Percentiles rank a stretch among this genome's conserved stretches.
phyloP scores from a whole-genome alignment of 2,797 vertebrate genomes.

The Clarias fuscus region DNA sequence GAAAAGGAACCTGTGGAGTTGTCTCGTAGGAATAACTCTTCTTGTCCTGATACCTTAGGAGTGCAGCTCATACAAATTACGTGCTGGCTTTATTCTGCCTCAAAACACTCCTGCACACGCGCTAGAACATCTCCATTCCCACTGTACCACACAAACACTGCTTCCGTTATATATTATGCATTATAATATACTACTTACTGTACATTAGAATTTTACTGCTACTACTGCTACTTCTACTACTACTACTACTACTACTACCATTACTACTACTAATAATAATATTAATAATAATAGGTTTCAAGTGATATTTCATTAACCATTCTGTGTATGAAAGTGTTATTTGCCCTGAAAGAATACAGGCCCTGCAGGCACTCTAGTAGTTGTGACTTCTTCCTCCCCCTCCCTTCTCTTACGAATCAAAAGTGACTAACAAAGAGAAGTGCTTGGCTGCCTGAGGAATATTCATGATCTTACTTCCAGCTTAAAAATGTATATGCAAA shows the following conservation, averaged over 20 bases:
- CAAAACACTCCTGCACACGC: slow-evolving; percentile 16
- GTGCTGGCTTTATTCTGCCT: slow-evolving; percentile 19
- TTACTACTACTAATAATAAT: not conserved
- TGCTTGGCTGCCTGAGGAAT: slow-evolving; percentile 62
- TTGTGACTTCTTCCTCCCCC: slow-evolving; percentile 53
- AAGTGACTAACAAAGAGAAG: slow-evolving; percentile 58
- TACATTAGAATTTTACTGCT: not conserved
- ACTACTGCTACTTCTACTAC: too few species aligned
- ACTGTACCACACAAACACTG: not conserved
- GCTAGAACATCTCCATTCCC: slow-evolving; percentile 2
- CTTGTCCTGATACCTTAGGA: slow-evolving; percentile 33
- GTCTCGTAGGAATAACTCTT: slow-evolving; percentile 37
- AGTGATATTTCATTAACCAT: not conserved
- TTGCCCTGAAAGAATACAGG: slow-evolving; percentile 73
- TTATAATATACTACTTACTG: not conserved
- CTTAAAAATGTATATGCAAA: slow-evolving; percentile 87
- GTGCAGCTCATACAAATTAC: slow-evolving; percentile 17
- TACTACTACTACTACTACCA: too few species aligned
- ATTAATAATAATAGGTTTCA: not conserved
- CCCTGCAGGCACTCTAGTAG: slow-evolving; percentile 69
- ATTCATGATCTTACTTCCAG: slow-evolving; percentile 74
- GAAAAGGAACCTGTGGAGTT: slow-evolving; percentile 46
- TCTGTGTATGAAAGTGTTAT: slow-evolving; percentile 63
- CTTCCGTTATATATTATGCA: not conserved
- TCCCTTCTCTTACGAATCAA: slow-evolving; percentile 49